These are phyloP conservation scores for Mesitornis unicolor DNA, from an alignment of 2,113 vertebrate species.

Conservation along the genomic window DNA sequence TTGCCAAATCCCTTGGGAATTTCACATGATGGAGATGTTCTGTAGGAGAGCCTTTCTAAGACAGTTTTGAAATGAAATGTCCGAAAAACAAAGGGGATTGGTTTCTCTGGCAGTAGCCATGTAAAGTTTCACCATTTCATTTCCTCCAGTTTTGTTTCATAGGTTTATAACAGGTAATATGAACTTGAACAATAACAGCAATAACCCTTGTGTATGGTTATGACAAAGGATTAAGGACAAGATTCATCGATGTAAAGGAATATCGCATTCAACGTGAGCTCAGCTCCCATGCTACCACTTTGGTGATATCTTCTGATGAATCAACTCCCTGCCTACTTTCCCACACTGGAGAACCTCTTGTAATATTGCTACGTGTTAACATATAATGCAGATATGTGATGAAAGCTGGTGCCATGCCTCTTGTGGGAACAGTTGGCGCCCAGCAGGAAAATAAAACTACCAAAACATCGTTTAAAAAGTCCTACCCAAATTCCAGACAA, in stretches of 20 bases:
- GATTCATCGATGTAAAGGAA: not conserved
- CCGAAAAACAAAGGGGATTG: not conserved
- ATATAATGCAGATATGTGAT: not conserved
- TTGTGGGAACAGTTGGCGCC: not conserved
- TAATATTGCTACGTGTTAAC: not conserved
- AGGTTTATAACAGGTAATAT: not conserved
- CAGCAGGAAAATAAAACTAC: not conserved
- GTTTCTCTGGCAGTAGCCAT: not conserved
- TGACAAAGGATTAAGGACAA: not conserved
- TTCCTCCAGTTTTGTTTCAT: not conserved
- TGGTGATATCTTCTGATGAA: not conserved
- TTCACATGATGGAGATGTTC: not conserved
- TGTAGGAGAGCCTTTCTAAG: not conserved
- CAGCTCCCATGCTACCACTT: not conserved
- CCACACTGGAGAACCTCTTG: not conserved
- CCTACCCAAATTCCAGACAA: not conserved
- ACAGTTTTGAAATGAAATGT: not conserved
- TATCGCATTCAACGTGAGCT: not conserved
- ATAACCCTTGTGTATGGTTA: not conserved
- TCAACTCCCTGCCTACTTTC: not conserved
- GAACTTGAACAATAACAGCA: not conserved
- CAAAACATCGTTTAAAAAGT: rapidly evolving
- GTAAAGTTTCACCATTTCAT: not conserved
- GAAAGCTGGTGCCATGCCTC: not conserved
- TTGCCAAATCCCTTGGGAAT: not conserved